These are phyloP conservation scores for Paguma larvata DNA, from an alignment of 2,797 vertebrate species.

Conservation along the genomic window DNA sequence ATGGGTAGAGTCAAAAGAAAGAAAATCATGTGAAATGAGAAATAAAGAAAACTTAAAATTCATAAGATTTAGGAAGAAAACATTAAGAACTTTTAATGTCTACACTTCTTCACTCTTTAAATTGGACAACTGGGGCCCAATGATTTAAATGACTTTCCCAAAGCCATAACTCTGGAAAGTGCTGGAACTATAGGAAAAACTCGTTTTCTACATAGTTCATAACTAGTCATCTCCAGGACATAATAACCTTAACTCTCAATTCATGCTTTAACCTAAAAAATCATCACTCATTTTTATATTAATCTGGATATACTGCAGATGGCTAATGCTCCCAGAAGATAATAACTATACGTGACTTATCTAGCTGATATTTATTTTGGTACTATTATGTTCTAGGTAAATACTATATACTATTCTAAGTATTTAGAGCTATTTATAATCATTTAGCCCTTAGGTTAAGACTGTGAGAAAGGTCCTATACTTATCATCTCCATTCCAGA, in stretches of 20 bases:
- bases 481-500: background rate
- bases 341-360: background rate
- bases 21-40: conserved; percentile 31
- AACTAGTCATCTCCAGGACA: background rate
- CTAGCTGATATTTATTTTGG: background rate
- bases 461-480: background rate
- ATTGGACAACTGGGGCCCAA: background rate
- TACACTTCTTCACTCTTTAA: background rate
- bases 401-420: background rate
- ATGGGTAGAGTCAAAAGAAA: background rate
- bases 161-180: background rate
- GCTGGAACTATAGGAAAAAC: background rate
- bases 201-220: background rate
- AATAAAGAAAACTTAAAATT: conserved; percentile 53
- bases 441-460: background rate
- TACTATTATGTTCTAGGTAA: background rate
- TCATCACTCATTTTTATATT: background rate
- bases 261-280: background rate
- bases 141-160: conserved; percentile 8
- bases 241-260: background rate
- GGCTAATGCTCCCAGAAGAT: background rate
- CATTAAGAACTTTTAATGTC: background rate
- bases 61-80: conserved; percentile 38
- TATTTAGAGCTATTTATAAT: background rate
- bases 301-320: background rate